A percentile compares a stretch with the other conserved stretches of the same genome.
phyloP scores from a whole-genome alignment of 30 jellyfish, hydroid and myxozoan genomes.

The Pseudorhiza aurosa region DNA sequence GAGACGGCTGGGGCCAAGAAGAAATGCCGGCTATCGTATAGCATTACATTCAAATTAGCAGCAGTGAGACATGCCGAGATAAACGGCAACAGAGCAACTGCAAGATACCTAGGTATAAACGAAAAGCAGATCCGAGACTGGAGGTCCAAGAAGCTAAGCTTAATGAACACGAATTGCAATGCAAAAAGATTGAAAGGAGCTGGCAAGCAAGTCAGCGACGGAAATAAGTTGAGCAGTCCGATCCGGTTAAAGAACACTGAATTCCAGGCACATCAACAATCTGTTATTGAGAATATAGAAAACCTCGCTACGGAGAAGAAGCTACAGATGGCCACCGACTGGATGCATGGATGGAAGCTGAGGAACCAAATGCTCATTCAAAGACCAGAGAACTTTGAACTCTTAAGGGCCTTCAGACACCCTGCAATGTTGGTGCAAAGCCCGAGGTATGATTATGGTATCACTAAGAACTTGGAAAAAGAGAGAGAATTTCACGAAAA shows the following conservation, averaged over 20 bases:
- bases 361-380: slow-evolving; percentile 47
- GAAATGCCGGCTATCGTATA: slow-evolving; percentile 69
- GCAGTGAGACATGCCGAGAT: slow-evolving; percentile 92
- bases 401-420: slow-evolving; percentile 22
- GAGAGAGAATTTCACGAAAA: slow-evolving; percentile 86
- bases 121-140: slow-evolving; percentile 93
- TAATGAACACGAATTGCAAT: slow-evolving; percentile 86
- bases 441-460: slow-evolving; percentile 47
- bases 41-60: slow-evolving; percentile 85
- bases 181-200: slow-evolving; percentile 95
- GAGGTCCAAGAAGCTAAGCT: slow-evolving; percentile 87
- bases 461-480: slow-evolving; percentile 68
- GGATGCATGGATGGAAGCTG: slow-evolving; percentile 79
- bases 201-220: slow-evolving; percentile 74
- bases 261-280: slow-evolving; percentile 7
- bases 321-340: slow-evolving; percentile 62
- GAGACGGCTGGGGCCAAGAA: slow-evolving; percentile 28
- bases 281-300: slow-evolving; percentile 33
- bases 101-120: slow-evolving; percentile 84
- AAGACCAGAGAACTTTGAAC: slow-evolving; percentile 43
- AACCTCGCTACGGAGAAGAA: slow-evolving; percentile 43
- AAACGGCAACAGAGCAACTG: slow-evolving; percentile 97
- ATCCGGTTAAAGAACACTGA: neutral
- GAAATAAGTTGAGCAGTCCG: slow-evolving; percentile 1
- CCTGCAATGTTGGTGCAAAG: slow-evolving; percentile 46